Evolutionary conservation across 2,888 invertebrate species (phyloP), one percentile per base, ranked within the genome.

Genomic region (Apodemia hepburni): DNA sequence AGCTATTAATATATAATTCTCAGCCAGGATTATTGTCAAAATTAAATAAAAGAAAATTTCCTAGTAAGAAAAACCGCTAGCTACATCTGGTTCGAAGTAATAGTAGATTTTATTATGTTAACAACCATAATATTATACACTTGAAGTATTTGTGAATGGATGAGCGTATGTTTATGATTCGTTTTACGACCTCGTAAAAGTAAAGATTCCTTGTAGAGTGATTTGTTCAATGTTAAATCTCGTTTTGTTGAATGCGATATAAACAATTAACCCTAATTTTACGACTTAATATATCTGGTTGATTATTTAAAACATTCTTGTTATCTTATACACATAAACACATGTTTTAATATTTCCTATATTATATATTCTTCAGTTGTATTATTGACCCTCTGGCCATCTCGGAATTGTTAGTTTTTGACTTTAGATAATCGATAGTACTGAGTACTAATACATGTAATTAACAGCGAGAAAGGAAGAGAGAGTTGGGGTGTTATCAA

Each of bases 151-250:
- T 79, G 81, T 87, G 86, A 88, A 90, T 88, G 88, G 82, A 82
- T 82, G 83, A 77, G 76, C 71, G 75, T 63, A 80, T 82, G 83
- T 88, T 91, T 89, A 90, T 82, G 85, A 81, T 75, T 82, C 80
- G 80, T 82, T 88, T 90, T 89, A 91, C 83, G 90, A 87, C 79
- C 84, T 89, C 87, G 85, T 86, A 87, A 88, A 80, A 79, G 82
- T 84, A 85, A 87, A 84, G 84, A 85, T 84, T 81, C 85, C 79
- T 88, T 86, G 84, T 89, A 84, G 88, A 89, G 81, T 82, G 78
- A 85, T 86, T 84, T 82, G 80, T 80, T 49, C 18, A 17, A 49
- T 54, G 54, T 54, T 22, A 27, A 54, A 54, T 54, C 54, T 54
- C 27, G 54, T 54, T 54, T 27, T 27, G 27, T 27, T 54, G 54